A percentile compares a stretch with the other conserved stretches of the same genome.
Evolutionary conservation across 2,888 invertebrate genomes (phyloP).

Genomic region (Cloeon dipterum): DNA sequence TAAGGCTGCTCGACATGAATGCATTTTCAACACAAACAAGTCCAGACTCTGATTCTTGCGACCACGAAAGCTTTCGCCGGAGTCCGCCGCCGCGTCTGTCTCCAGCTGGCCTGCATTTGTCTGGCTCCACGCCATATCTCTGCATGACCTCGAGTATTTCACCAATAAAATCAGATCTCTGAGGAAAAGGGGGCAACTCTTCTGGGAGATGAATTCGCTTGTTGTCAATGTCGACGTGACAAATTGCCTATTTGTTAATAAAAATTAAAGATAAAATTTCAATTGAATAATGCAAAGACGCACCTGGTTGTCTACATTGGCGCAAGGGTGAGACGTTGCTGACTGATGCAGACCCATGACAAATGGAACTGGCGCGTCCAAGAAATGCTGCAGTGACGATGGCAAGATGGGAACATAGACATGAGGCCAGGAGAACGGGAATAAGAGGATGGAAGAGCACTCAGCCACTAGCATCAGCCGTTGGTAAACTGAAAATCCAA

Average conservation of each 20-base stretch:
- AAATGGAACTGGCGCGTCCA: constrained; percentile 98
- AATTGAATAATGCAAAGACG: background rate
- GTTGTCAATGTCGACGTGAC: constrained; percentile 89
- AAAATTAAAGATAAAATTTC: background rate
- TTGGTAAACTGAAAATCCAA: constrained; percentile 49
- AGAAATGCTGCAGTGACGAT: constrained; percentile 79
- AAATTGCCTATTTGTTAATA: constrained; percentile 82
- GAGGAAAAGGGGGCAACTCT: constrained; percentile 83
- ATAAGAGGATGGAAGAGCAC: constrained; percentile 65
- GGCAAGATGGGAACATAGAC: constrained; percentile 98
- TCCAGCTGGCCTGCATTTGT: background rate
- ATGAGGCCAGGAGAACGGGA: constrained; percentile 96
- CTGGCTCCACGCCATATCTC: constrained; percentile 29
- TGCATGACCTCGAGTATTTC: constrained; percentile 42
- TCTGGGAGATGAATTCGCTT: constrained; percentile 84
- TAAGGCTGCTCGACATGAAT: too few species aligned
- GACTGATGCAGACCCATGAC: constrained; percentile 68
- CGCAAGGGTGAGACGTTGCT: background rate
- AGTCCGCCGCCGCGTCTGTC: background rate
- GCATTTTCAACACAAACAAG: constrained; percentile 4
- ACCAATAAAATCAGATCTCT: constrained; percentile 61
- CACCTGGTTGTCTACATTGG: background rate
- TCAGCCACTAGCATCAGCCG: constrained; percentile 93
- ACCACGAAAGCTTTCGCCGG: constrained; percentile 48
- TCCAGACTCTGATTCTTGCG: constrained; percentile 20